Evolutionary conservation across 2,797 vertebrate species (phyloP).

Genomic region (Podarcis lilfordi): DNA sequence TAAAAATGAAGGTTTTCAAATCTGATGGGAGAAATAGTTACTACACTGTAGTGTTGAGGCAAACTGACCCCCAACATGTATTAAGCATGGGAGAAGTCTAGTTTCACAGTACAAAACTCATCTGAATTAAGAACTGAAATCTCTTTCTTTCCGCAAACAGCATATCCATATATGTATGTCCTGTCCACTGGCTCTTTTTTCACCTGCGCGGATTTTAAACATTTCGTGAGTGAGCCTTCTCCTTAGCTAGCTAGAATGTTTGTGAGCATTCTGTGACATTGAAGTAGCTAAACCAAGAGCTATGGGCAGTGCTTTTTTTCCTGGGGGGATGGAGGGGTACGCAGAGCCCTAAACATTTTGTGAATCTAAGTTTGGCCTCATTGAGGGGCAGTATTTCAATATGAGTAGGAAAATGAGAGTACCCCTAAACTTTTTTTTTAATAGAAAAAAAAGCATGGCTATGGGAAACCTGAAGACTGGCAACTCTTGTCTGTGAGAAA

Average conservation of each 20-base stretch:
- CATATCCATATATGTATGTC: background rate
- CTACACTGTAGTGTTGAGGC: background rate
- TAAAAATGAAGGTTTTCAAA: background rate
- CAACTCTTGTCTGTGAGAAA: background rate
- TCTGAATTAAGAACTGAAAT: background rate
- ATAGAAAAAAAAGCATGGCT: no score
- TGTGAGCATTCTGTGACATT: background rate
- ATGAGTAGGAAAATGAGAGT: no score
- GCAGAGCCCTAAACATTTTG: no score
- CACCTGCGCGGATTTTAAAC: background rate
- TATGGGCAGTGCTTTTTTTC: background rate
- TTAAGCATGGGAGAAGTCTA: background rate
- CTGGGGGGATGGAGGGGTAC: no score
- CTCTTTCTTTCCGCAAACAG: background rate
- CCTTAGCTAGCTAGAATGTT: background rate
- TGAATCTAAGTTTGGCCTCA: no score
- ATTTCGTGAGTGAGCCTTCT: background rate
- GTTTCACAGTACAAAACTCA: background rate
- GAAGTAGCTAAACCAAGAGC: background rate
- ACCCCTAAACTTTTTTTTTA: no score
- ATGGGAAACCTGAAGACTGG: background rate
- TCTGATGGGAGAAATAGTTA: background rate
- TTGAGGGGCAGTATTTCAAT: no score
- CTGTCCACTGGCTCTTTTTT: background rate
- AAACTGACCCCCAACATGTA: background rate